These are phyloP conservation scores for Parambassis ranga DNA, from an alignment of 2,797 vertebrate species.

Conservation along the genomic window DNA sequence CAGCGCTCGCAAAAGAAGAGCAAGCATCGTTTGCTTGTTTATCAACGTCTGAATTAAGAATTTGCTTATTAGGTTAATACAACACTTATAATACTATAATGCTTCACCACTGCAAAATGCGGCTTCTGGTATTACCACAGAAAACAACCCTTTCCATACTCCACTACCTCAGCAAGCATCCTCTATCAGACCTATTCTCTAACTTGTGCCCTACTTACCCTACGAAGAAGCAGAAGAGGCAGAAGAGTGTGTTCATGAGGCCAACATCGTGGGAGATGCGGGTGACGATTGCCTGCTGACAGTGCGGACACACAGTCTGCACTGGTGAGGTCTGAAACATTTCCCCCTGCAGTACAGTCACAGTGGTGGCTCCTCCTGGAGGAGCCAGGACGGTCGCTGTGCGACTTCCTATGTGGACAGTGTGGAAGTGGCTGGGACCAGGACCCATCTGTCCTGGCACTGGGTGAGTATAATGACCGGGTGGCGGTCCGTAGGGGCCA, in stretches of 20 bases:
- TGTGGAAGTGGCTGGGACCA: slow-evolving; percentile 79
- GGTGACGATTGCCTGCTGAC: slow-evolving; percentile 96
- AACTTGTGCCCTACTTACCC: slow-evolving; percentile 91
- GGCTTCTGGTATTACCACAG: too few relatives aligned
- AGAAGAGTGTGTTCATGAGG: slow-evolving; percentile 96
- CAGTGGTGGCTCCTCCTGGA: slow-evolving; percentile 88
- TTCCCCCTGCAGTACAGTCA: slow-evolving; percentile 96
- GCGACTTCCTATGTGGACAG: slow-evolving; percentile 85
- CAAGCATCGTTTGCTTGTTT: too few relatives aligned
- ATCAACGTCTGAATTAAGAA: too few relatives aligned
- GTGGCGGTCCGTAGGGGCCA: slow-evolving; percentile 68
- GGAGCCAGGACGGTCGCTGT: slow-evolving; percentile 90
- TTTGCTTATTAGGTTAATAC: too few relatives aligned
- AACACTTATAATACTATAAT: too few relatives aligned
- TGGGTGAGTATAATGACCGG: slow-evolving; percentile 73
- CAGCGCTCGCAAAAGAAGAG: background rate
- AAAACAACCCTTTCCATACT: too few relatives aligned
- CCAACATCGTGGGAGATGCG: slow-evolving; percentile 93
- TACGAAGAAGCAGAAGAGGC: slow-evolving; percentile 97
- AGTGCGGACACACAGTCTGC: slow-evolving; percentile 97
- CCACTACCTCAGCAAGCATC: too few relatives aligned
- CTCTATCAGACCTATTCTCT: too few relatives aligned
- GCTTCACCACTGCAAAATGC: too few relatives aligned
- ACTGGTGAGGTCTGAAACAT: slow-evolving; percentile 94
- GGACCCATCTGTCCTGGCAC: slow-evolving; percentile 79